Evolutionary conservation across 2,113 vertebrate genomes (phyloP).

Genomic region (Laterallus jamaicensis): DNA sequence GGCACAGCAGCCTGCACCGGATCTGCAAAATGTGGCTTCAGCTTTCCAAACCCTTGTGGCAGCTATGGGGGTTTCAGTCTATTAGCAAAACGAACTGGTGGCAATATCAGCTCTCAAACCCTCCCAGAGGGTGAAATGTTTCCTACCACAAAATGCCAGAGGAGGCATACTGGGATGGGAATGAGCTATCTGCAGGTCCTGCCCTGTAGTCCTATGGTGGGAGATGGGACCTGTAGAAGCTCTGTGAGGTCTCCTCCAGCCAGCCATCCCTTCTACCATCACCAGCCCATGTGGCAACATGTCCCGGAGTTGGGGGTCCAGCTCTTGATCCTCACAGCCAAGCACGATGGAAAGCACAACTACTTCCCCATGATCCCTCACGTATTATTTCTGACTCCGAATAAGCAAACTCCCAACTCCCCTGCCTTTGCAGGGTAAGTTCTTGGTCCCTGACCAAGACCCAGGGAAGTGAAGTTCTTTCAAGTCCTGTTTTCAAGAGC

Average conservation of each 20-base stretch:
- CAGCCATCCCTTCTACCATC: background rate
- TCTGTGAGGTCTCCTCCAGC: background rate
- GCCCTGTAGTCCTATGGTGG: background rate
- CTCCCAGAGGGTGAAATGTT: background rate
- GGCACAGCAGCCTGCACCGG: background rate
- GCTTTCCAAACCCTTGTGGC: background rate
- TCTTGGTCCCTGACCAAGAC: background rate
- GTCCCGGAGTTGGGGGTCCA: background rate
- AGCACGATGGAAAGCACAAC: background rate
- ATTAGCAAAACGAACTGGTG: background rate
- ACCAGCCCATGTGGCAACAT: background rate
- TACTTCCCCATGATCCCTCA: background rate
- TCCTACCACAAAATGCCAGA: background rate
- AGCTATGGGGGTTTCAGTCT: background rate
- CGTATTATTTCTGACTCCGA: background rate
- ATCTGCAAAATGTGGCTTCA: background rate
- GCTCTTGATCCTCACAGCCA: background rate
- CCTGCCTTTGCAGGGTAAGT: accelerated
- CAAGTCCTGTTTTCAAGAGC: slow-evolving; percentile 1
- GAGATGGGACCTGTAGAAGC: background rate
- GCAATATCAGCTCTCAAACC: background rate
- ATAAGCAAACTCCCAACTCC: background rate
- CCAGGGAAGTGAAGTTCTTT: background rate
- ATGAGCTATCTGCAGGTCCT: background rate
- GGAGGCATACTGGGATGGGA: background rate